Conservation (phyloP, 1,140 invertebrate genomes). For the Eumeta japonica region DNA sequence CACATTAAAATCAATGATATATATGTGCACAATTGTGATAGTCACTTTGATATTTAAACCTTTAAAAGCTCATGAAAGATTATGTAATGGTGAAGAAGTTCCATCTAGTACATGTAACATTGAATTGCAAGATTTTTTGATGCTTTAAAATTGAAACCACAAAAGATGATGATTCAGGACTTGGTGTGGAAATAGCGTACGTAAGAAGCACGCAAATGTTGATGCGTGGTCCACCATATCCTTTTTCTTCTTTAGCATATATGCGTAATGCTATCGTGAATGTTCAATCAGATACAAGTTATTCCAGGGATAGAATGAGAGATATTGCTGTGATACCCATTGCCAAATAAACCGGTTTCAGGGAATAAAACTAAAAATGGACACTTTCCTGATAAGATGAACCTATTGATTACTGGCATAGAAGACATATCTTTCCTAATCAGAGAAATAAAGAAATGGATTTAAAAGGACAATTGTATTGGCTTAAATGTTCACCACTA, state of each 20-base stretch:
- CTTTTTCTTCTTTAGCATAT: slow-evolving; percentile 52
- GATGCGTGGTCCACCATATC: slow-evolving; percentile 46
- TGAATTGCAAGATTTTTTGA: slow-evolving; percentile 38
- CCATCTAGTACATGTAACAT: slow-evolving; percentile 23
- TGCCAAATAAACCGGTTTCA: slow-evolving; percentile 32
- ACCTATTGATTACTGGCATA: slow-evolving; percentile 49
- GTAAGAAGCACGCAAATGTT: slow-evolving; percentile 30
- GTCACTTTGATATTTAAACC: slow-evolving; percentile 47
- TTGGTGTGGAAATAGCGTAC: slow-evolving; percentile 21
- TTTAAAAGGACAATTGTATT: slow-evolving; percentile 42
- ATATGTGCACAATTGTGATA: slow-evolving; percentile 73
- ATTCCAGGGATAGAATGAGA: slow-evolving; percentile 43
- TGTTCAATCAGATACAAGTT: slow-evolving; percentile 30
- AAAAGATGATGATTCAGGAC: slow-evolving; percentile 7
- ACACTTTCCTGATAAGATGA: slow-evolving; percentile 44
- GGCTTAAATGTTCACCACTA: slow-evolving; percentile 43
- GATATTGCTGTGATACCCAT: slow-evolving; percentile 39
- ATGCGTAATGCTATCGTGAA: slow-evolving; percentile 36
- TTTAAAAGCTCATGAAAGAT: slow-evolving; percentile 43
- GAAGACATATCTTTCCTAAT: slow-evolving; percentile 37
- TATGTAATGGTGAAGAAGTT: slow-evolving; percentile 39
- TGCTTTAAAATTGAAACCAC: slow-evolving; percentile 31
- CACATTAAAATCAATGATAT: slow-evolving; percentile 59
- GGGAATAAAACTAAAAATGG: slow-evolving; percentile 41
- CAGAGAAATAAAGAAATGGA: slow-evolving; percentile 47